Base-by-base conservation (phyloP, 2,797 vertebrate species). In the Lutjanus campechanus region DNA sequence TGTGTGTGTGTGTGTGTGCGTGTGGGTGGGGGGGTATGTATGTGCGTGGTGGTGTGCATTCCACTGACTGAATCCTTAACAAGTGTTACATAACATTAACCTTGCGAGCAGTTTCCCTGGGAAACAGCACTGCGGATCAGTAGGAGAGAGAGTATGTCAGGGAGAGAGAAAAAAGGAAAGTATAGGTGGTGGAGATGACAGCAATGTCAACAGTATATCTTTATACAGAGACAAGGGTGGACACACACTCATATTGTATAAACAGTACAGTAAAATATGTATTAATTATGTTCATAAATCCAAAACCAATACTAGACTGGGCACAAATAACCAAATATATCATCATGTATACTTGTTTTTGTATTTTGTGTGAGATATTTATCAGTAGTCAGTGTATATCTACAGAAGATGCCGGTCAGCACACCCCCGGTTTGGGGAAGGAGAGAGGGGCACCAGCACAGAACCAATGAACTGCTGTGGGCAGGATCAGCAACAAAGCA, bases 81-180 rank as follows among this genome's bases (percentile, higher is more conserved):
- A 81, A 79, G 84, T 0, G 20, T 92, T 92, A 90, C 75, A 62
- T 91, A 90, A 93, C 73, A 82, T 86, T 87, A 89, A 88, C 85
- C 81, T 84, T 81, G 86, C 25, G 53, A 84, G 70, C 78, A 68
- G 79, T 85, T 83, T 87, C 76, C 36, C 61, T 64, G 82, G 83
- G 80, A 82, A 86, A 79, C 29, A 56, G 75, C 67, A 58, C 25
- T 67, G 53, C n/a, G 17, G 65, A 76, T 79, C 72, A 71, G 72
- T 46, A 41, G 20, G 54, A 51, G 41, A 50, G 60, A 49, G 60
- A 67, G 68, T 46, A 20, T 61, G 69, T 77, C 44, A 70, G 54
- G 9, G 66, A 76, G 50, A 16, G 36, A 55, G 11, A 68, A 54
- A 65, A 51, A 36, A 76, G 29, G 46, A 53, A 65, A 20, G 8